Base-by-base conservation (phyloP, 2,113 vertebrate species). In the Ceyx margarethae region DNA sequence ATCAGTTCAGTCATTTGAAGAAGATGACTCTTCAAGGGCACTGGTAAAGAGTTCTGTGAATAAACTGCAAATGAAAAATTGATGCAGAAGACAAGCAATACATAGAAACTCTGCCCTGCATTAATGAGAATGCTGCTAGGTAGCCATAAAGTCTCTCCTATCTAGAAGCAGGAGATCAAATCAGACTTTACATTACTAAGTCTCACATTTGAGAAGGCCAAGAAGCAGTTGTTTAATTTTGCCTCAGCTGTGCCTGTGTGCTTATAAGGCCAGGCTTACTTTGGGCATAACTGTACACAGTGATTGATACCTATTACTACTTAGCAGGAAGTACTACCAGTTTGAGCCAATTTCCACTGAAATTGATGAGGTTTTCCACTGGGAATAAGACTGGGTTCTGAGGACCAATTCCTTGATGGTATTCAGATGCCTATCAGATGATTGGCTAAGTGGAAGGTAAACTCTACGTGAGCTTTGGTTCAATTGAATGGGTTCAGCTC, bases 51-150 rank as follows among this genome's bases (percentile, higher is more conserved):
- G 57, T 79, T 82, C 76, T 88, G 79, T 91, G 84, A 89, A 95
- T 88, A 95, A 91, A 92, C 57, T 71, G 81, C 78, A 89, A 88
- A 80, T 92, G 79, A 95, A 96, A 95, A 96, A 95, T 93, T 89
- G 65, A 89, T 93, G 93, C 19, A 68, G 85, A 93, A 90, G 92
- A 92, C 89, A 90, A 93, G 79, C 67, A 91, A 91, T 80, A 83
- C 51, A 92, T 28, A 51, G 67, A 89, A 95, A 92, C 61, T 76
- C 84, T 93, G 81, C 35, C 42, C 40, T 92, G 89, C 69, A 81
- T 94, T 94, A 95, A 95, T 95, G 66, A 95, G 81, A 87, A 43
- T 87, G 64, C 71, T 87, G 13, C 3, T 15, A 62, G 76, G 51
- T 83, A 71, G 62, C 86, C 71, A 80, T 85, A 82, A 96, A 94